Conservation (phyloP, 2,888 invertebrate genomes). For the Ochlodes sylvanus region DNA sequence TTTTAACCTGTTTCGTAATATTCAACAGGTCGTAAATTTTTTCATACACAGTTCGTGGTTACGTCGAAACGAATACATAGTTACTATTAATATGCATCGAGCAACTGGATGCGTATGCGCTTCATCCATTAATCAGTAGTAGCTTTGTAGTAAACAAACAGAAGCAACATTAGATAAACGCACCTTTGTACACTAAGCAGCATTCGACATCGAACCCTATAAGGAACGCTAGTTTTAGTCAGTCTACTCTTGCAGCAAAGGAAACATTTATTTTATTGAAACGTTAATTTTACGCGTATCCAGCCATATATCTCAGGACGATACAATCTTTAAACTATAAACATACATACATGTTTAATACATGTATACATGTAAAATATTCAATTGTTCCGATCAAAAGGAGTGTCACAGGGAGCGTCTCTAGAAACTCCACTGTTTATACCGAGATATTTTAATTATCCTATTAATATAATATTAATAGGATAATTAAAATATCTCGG, state of each 20-base stretch:
- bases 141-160: slow-evolving; percentile 61
- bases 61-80: slow-evolving; percentile 25
- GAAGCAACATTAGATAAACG: slow-evolving; percentile 51
- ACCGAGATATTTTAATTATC: too few species aligned
- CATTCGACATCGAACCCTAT: slow-evolving; percentile 28
- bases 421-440: slow-evolving; percentile 51
- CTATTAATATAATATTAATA: too few species aligned
- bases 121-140: slow-evolving; percentile 66
- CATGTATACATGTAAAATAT: too few species aligned
- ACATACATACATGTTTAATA: too few species aligned
- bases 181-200: slow-evolving; percentile 47
- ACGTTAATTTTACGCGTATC: slow-evolving; percentile 18
- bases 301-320: slow-evolving; percentile 55
- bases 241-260: not conserved
- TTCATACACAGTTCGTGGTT: slow-evolving; percentile 8
- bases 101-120: slow-evolving; percentile 44
- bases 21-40: slow-evolving; percentile 18
- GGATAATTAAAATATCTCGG: too few species aligned
- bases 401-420: slow-evolving; percentile 58
- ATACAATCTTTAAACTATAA: slow-evolving; percentile 52
- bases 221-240: slow-evolving; percentile 4
- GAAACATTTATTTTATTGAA: slow-evolving; percentile 22
- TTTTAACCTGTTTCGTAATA: slow-evolving; percentile 8
- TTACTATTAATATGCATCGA: slow-evolving; percentile 66
- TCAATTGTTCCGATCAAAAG: slow-evolving; percentile 60